These are phyloP conservation scores for Amblyjoppa proteus DNA, from an alignment of 2,888 invertebrate species.

Conservation along the genomic window DNA sequence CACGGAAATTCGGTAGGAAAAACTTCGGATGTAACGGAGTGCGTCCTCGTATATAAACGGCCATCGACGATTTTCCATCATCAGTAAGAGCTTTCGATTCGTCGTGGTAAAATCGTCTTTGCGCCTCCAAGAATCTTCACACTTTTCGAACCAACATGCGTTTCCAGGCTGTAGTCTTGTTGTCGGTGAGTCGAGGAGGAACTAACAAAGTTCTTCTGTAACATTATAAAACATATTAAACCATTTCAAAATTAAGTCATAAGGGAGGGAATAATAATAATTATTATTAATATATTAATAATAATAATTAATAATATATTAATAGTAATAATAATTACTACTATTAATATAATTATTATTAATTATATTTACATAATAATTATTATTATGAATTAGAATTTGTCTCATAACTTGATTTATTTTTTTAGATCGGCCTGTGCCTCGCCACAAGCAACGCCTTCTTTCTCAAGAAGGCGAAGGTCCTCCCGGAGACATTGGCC, in stretches of 20 bases:
- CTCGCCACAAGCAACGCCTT: constrained; percentile 35
- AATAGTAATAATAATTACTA: too few relatives aligned
- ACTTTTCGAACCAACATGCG: constrained; percentile 23
- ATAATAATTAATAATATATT: too few relatives aligned
- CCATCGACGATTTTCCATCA: constrained; percentile 8
- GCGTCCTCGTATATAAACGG: constrained; percentile 26
- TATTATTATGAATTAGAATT: too few relatives aligned
- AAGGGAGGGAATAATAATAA: too few relatives aligned
- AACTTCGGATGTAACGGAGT: background rate
- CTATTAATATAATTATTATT: too few relatives aligned
- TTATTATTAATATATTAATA: too few relatives aligned
- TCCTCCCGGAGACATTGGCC: background rate
- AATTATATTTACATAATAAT: too few relatives aligned
- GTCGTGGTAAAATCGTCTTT: background rate
- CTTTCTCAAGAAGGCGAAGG: constrained; percentile 46
- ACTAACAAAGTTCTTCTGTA: background rate
- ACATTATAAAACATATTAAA: background rate
- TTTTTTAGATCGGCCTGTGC: constrained; percentile 17
- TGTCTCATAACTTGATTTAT: too few relatives aligned
- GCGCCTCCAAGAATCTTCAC: background rate
- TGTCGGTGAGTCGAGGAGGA: constrained; percentile 23
- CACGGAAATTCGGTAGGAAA: background rate
- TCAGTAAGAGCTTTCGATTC: constrained; percentile 35
- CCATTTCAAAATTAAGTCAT: background rate
- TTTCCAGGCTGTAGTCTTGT: constrained; percentile 18